A percentile compares a stretch with the other conserved stretches of the same genome.
phyloP scores from a whole-genome alignment of 2,888 invertebrate genomes.

The Epistrophella euchroma region DNA sequence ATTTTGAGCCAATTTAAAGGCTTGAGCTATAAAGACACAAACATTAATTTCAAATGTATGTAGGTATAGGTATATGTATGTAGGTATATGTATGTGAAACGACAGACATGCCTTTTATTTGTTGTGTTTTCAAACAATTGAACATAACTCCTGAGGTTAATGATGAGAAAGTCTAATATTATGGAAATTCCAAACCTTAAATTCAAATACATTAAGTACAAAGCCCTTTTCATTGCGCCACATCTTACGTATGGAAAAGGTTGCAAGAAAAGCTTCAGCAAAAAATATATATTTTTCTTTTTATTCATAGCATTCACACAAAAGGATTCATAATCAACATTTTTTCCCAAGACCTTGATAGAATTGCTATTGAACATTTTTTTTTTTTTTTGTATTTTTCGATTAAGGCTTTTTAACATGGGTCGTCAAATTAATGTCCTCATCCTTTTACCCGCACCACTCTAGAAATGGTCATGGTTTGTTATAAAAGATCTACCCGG shows the following conservation, averaged over 20 bases:
- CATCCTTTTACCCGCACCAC: slow-evolving; percentile 2
- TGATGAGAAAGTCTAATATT: slow-evolving; percentile 66
- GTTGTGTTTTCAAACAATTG: slow-evolving; percentile 32
- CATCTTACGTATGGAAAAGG: neutral
- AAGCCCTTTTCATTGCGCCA: slow-evolving; percentile 11
- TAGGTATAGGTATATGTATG: too few relatives aligned
- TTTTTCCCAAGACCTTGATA: slow-evolving; percentile 31
- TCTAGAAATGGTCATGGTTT: slow-evolving; percentile 15
- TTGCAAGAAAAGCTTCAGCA: neutral
- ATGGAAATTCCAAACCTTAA: slow-evolving; percentile 9
- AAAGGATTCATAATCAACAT: slow-evolving; percentile 63
- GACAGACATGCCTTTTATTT: slow-evolving; percentile 5
- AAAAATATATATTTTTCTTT: neutral
- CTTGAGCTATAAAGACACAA: too few relatives aligned
- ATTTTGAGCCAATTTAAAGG: too few relatives aligned
- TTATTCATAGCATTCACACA: neutral
- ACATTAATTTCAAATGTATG: too few relatives aligned
- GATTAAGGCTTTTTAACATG: slow-evolving; percentile 18
- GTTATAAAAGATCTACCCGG: slow-evolving; percentile 1
- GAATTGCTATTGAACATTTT: slow-evolving; percentile 1
- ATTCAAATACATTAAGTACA: slow-evolving; percentile 48
- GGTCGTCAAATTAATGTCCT: neutral
- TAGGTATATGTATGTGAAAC: neutral
- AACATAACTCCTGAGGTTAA: slow-evolving; percentile 61
- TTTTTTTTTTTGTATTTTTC: neutral